These are phyloP conservation scores for Quadroppia sp. DNA, from an alignment of 2,888 invertebrate species.

Conservation along the genomic window DNA sequence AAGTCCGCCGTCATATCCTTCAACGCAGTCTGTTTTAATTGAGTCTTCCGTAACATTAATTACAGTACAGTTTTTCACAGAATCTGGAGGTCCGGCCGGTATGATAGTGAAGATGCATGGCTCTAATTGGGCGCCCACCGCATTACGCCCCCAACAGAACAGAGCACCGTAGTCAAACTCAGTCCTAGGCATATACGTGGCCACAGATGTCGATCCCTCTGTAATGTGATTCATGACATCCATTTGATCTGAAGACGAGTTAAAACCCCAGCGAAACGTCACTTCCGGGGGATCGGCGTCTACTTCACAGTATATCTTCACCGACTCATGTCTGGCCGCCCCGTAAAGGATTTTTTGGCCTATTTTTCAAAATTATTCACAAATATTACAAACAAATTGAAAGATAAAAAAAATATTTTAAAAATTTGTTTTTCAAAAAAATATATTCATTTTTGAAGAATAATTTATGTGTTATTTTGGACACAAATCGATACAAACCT, in stretches of 20 bases:
- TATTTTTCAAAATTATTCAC: background rate
- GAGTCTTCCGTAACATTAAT: constrained; percentile 80
- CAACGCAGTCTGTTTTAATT: constrained; percentile 76
- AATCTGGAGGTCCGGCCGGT: constrained; percentile 74
- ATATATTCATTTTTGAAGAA: background rate
- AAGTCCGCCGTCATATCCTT: constrained; percentile 83
- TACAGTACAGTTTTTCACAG: constrained; percentile 80
- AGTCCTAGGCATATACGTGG: constrained; percentile 48
- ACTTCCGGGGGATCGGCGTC: constrained; percentile 54
- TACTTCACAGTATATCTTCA: constrained; percentile 47
- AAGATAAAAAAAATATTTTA: background rate
- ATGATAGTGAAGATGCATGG: constrained; percentile 49
- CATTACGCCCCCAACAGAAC: constrained; percentile 49
- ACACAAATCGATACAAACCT: constrained; percentile 32
- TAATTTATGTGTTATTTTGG: no score
- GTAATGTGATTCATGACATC: constrained; percentile 59
- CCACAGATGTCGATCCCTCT: constrained; percentile 45
- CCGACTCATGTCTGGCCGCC: constrained; percentile 48
- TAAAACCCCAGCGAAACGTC: constrained; percentile 88
- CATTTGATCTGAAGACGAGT: constrained; percentile 74
- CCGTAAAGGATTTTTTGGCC: constrained; percentile 48
- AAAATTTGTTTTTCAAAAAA: background rate
- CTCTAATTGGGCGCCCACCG: constrained; percentile 48
- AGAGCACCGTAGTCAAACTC: constrained; percentile 50
- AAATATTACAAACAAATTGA: no score